phyloP scores from a whole-genome alignment of 2,888 invertebrate genomes.

The Tachina lurida region DNA sequence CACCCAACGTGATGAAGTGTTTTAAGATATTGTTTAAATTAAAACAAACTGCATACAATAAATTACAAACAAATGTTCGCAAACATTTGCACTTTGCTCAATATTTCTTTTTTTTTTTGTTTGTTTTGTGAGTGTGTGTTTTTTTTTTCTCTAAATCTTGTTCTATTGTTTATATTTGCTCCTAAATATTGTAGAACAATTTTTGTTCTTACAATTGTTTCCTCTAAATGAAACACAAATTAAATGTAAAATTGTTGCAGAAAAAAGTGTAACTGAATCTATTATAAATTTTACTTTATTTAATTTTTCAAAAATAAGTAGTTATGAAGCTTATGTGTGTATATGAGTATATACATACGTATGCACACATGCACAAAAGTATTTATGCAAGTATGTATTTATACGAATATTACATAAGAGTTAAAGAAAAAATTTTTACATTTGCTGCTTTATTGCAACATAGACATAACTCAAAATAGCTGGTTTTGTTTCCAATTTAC shows the following conservation, averaged over 20 bases:
- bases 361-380: too few relatives aligned
- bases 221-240: conserved; percentile 60
- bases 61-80: conserved; percentile 50
- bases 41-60: conserved; percentile 31
- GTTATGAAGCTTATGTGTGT: background rate
- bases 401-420: background rate
- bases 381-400: background rate
- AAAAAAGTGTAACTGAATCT: conserved; percentile 68
- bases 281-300: too few relatives aligned
- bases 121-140: background rate
- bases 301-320: too few relatives aligned
- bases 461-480: too few relatives aligned
- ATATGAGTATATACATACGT: background rate
- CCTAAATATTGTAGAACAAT: conserved; percentile 10
- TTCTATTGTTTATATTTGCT: background rate
- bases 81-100: background rate
- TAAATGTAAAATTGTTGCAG: conserved; percentile 72
- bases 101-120: background rate
- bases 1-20: background rate
- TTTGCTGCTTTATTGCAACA: background rate
- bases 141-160: background rate
- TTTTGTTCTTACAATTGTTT: conserved; percentile 42
- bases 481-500: too few relatives aligned
- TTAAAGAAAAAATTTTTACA: background rate
- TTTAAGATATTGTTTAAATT: conserved; percentile 21